Base-by-base conservation (phyloP, 2,113 vertebrate species). In the Thalassarche chlororhynchos region DNA sequence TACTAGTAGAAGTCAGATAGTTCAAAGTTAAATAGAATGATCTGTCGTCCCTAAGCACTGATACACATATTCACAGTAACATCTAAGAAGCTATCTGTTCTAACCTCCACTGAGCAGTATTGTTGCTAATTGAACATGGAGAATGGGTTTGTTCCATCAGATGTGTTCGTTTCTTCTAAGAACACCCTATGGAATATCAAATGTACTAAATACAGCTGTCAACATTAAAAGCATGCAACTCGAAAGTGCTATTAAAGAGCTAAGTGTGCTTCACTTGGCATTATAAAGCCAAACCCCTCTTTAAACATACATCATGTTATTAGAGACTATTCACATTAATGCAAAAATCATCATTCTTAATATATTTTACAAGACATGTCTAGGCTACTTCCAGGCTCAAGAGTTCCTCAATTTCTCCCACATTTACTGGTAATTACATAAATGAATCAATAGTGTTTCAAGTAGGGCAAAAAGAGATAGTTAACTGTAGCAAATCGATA, bases 191-290 rank as follows among this genome's bases (percentile, higher is more conserved):
- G 95, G 96, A 97, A 97, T 97, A 97, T 47, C 86, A 97, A 96
- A 93, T 58, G 86, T 96, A 96, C 93, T 96, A 95, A 96, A 97
- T 96, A 97, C 93, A 97, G 92, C 97, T 97, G 96, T 97, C 95
- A 97, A 71, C 93, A 97, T 97, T 97, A 97, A 97, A 97, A 97
- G 97, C 95, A 91, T 96, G 92, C 94, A 92, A 92, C 86, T 93
- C 5, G 6, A 94, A 95, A 97, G 95, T 69, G 94, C 95, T 96
- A 95, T 97, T 97, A 97, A 96, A 96, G 83, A 95, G 94, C 95
- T 95, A 97, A 97, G 86, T 96, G 95, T 97, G 93, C 83, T 97
- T 89, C 92, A 84, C 94, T 95, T 93, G 96, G 87, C 94, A 97
- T 93, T 96, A 97, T 94, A 90, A 95, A 97, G 76, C 89, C 95